These are phyloP conservation scores for Bettongia penicillata DNA, from an alignment of 2,113 vertebrate genomes.

Conservation along the genomic window DNA sequence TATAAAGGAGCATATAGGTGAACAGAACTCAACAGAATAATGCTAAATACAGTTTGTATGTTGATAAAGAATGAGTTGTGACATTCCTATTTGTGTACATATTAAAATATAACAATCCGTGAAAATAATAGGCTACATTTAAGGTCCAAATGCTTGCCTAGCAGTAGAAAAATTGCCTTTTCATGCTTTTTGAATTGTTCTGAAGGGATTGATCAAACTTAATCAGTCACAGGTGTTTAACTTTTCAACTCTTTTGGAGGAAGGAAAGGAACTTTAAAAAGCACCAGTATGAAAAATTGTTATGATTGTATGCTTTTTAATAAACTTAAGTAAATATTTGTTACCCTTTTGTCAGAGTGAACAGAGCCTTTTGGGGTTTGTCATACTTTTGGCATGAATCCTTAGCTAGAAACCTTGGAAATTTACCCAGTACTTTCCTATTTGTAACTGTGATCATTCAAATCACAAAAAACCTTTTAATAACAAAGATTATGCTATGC, in stretches of 20 bases:
- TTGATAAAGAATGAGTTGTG: conserved; percentile 30
- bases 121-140: conserved; percentile 3
- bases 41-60: conserved; percentile 17
- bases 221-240: conserved; percentile 8
- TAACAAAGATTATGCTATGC: background rate
- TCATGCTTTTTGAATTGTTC: conserved; percentile 47
- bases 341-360: background rate
- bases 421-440: background rate
- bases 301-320: conserved; percentile 36
- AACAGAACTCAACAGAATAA: conserved; percentile 14
- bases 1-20: conserved; percentile 23
- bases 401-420: background rate
- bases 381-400: background rate
- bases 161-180: conserved; percentile 47
- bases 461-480: background rate
- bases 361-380: background rate
- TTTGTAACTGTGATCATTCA: background rate
- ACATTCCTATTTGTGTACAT: conserved; percentile 51
- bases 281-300: conserved; percentile 10
- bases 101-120: conserved; percentile 36
- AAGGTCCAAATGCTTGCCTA: conserved; percentile 29
- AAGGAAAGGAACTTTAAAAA: conserved; percentile 28
- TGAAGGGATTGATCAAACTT: conserved; percentile 24
- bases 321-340: conserved; percentile 19
- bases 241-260: background rate